Percentiles rank a stretch among this genome's conserved stretches.
Conservation (phyloP, 2,113 vertebrate species). For the Morone chrysops region DNA sequence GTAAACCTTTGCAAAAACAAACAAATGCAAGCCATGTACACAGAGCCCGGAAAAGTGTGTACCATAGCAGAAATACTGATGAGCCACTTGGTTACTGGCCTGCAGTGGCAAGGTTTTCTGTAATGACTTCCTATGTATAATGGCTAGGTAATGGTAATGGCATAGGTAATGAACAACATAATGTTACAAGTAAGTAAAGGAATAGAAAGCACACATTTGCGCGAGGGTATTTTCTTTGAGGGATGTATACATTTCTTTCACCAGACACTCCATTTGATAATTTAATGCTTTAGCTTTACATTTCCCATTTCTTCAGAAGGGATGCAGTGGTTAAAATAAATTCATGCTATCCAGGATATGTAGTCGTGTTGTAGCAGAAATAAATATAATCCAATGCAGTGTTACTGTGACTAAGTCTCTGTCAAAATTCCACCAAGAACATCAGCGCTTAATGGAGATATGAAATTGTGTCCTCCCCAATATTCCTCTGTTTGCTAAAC, state of each 20-base stretch:
- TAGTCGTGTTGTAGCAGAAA: constrained; percentile 32
- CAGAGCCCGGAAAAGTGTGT: constrained; percentile 60
- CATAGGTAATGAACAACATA: constrained; percentile 74
- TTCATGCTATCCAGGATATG: constrained; percentile 50
- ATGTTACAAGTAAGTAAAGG: constrained; percentile 65
- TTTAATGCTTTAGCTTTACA: constrained; percentile 42
- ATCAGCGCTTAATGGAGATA: constrained; percentile 35
- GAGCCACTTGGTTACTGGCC: constrained; percentile 70
- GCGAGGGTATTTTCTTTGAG: constrained; percentile 55
- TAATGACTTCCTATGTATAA: constrained; percentile 71
- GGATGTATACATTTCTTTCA: constrained; percentile 54
- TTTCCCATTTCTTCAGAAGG: constrained; percentile 27
- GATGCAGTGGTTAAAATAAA: constrained; percentile 58
- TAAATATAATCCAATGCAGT: constrained; percentile 41
- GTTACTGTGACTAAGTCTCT: constrained; percentile 46
- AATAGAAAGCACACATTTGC: constrained; percentile 60
- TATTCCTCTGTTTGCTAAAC: constrained; percentile 48
- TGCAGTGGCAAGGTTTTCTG: constrained; percentile 66
- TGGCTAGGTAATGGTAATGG: constrained; percentile 66
- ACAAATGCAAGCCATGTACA: constrained; percentile 51
- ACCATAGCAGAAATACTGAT: constrained; percentile 79
- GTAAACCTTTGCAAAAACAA: constrained; percentile 63
- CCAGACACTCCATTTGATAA: constrained; percentile 48
- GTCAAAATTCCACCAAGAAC: constrained; percentile 21
- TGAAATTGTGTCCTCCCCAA: constrained; percentile 30